Conservation (phyloP, 2,888 invertebrate species). For the Drosophila kuntzei region DNA sequence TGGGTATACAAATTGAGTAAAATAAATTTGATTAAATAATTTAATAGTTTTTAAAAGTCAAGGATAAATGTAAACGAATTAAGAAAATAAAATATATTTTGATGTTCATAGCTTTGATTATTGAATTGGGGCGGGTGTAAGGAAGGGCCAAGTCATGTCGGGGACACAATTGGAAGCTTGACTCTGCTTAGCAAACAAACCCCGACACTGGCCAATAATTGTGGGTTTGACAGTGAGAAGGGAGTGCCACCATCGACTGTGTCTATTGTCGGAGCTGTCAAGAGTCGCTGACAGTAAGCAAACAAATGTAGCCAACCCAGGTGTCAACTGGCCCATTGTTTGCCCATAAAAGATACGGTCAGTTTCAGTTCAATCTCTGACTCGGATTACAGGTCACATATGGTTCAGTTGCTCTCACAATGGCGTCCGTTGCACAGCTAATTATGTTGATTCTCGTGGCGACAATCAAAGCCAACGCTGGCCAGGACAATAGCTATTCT, state of each 20-base stretch:
- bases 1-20: too few relatives aligned
- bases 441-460: constrained; percentile 58
- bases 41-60: too few relatives aligned
- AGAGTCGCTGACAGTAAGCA: constrained; percentile 58
- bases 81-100: too few relatives aligned
- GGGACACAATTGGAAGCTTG: constrained; percentile 31
- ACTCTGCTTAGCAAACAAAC: constrained; percentile 47
- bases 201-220: constrained; percentile 67
- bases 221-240: constrained; percentile 39
- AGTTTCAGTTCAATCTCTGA: constrained; percentile 43
- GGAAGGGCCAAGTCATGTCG: constrained; percentile 15
- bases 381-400: constrained; percentile 13
- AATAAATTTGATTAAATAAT: neutral
- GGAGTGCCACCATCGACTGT: neutral
- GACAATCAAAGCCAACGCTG: neutral
- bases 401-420: constrained; percentile 54
- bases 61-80: too few relatives aligned
- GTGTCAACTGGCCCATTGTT: constrained; percentile 60
- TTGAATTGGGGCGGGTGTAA: neutral
- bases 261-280: constrained; percentile 38
- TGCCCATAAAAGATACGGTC: constrained; percentile 30
- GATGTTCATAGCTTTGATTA: neutral
- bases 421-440: constrained; percentile 51
- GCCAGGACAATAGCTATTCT: constrained; percentile 14
- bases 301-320: constrained; percentile 46